These are phyloP conservation scores for Aplodontia rufa DNA, from an alignment of 2,113 vertebrate genomes.

Conservation along the genomic window DNA sequence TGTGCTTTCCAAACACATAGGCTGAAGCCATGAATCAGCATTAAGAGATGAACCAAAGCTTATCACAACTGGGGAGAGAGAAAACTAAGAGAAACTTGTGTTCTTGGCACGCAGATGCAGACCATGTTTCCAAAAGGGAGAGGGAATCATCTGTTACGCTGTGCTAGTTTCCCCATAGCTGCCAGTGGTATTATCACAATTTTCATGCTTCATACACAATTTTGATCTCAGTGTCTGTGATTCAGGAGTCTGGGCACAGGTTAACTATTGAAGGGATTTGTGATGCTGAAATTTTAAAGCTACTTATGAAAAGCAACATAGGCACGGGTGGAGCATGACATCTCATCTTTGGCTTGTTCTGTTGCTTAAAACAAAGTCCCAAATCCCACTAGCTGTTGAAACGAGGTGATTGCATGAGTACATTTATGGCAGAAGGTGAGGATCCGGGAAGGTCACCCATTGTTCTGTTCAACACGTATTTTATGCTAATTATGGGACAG, in stretches of 20 bases:
- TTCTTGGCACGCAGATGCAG: not conserved
- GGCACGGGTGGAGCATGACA: not conserved
- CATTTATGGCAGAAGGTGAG: not conserved
- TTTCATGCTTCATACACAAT: not conserved
- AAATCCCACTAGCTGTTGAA: not conserved
- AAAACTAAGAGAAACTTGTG: not conserved
- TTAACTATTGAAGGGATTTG: not conserved
- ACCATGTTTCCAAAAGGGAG: not conserved
- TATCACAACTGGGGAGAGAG: not conserved
- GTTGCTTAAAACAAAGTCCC: not conserved
- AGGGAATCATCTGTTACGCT: not conserved
- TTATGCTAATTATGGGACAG: not conserved
- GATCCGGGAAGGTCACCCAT: too few species aligned
- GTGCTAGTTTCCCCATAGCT: not conserved
- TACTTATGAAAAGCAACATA: not conserved
- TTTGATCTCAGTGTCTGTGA: not conserved
- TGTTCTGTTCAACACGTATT: not conserved
- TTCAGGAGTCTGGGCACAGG: not conserved
- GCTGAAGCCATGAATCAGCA: not conserved
- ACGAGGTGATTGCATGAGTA: rapidly evolving
- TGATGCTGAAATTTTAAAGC: not conserved
- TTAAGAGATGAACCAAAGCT: not conserved
- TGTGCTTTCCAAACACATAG: not conserved
- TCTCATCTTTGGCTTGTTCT: too few species aligned
- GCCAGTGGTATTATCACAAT: not conserved